Base-by-base conservation (phyloP, 2,113 vertebrate species). In the Zosterops japonicus region DNA sequence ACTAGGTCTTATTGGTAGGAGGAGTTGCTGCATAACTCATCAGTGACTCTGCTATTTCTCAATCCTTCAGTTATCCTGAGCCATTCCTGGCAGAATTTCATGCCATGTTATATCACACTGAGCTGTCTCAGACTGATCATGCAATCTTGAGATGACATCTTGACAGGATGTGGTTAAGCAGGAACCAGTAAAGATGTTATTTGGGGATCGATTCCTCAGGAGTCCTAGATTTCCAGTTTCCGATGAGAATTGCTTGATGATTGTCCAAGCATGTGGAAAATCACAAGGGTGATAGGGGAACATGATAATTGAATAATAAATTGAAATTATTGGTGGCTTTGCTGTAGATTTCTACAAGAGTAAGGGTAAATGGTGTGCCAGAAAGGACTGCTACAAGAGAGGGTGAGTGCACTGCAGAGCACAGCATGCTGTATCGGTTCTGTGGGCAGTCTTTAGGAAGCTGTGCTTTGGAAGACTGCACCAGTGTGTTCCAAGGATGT, bases 41-140 rank as follows among this genome's bases (percentile, higher is more conserved):
- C n/a, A 44, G 80, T 92, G 86, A 90, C 77, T 92, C 80, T 28
- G 56, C 44, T 71, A 1, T 96, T 96, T 96, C 94, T 87, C 69
- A 96, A 84, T 42, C 55, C 31, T 52, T 55, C 52, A 25, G 60
- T 41, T 57, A 92, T 87, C 81, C 87, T 13, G 18, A 94, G 52
- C 87, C 35, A 77, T 91, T 93, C 93, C 93, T 84, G 94, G 74
- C 77, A 93, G 93, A 96, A 91, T 89, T 90, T 92, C 83, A 56
- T 71, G 70, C 39, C 76, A 6, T 21, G 39, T 83, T 87, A 41
- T 81, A 87, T 75, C 68, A 92, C 52, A 28, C 29, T 27, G 36
- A 1, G 3, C 53, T 74, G 60, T 64, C 76, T 92, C 72, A 78
- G 69, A 28, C 44, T 1, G 6, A 68, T 91, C 76, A 14, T 1